Conservation (phyloP, 2,888 invertebrate species). For the Chymomyza fuscimana region DNA sequence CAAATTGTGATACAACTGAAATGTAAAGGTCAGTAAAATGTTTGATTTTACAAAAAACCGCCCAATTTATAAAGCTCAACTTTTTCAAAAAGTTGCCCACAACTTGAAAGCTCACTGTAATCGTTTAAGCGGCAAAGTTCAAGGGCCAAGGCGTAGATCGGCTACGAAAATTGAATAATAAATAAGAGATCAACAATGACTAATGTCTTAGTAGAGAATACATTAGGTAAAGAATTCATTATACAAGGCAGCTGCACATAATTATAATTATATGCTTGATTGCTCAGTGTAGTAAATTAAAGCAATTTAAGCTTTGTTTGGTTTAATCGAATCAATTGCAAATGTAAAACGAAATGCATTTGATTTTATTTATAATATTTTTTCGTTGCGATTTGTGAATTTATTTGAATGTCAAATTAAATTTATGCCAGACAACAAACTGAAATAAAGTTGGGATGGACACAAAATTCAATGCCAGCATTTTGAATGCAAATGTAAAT, state of each 20-base stretch:
- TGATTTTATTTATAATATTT: conserved; percentile 52
- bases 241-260: background rate
- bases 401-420: conserved; percentile 61
- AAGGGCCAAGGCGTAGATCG: background rate
- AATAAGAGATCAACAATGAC: background rate
- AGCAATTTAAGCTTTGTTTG: background rate
- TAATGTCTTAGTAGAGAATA: background rate
- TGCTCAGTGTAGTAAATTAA: background rate
- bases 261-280: background rate
- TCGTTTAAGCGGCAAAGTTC: background rate
- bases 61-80: background rate
- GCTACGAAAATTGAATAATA: background rate
- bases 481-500: conserved; percentile 41
- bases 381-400: conserved; percentile 63
- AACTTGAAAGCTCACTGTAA: background rate
- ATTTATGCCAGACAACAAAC: conserved; percentile 48
- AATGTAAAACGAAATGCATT: conserved; percentile 17
- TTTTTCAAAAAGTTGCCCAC: background rate
- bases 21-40: background rate
- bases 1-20: background rate
- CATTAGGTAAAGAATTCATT: background rate
- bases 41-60: background rate
- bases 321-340: background rate
- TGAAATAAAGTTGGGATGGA: background rate
- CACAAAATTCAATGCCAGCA: background rate